These are phyloP conservation scores for Myiothlypis chrysogaster DNA, from an alignment of 2,797 vertebrate species.

Conservation along the genomic window DNA sequence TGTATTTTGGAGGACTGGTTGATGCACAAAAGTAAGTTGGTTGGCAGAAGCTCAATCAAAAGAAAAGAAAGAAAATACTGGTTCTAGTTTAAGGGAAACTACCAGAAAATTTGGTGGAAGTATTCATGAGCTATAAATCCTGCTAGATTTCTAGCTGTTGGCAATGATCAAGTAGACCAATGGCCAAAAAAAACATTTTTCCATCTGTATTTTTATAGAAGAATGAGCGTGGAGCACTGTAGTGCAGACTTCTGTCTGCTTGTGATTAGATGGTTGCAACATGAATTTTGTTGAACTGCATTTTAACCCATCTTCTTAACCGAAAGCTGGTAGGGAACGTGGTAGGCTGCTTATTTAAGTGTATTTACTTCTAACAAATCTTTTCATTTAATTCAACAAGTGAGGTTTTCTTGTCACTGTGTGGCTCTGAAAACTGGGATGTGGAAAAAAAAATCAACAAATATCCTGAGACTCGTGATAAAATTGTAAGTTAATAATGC, in stretches of 20 bases:
- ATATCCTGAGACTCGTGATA: background rate
- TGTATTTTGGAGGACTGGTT: constrained; percentile 13
- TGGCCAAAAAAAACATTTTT: constrained; percentile 51
- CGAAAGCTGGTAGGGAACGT: background rate
- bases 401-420: background rate
- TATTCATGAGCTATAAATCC: constrained; percentile 29
- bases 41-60: constrained; percentile 11
- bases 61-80: constrained; percentile 29
- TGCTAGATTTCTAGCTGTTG: constrained; percentile 18
- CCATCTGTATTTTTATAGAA: constrained; percentile 47
- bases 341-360: background rate
- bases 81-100: constrained; percentile 37
- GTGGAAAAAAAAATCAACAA: background rate
- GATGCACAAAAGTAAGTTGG: constrained; percentile 11
- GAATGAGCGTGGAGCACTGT: background rate
- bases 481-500: background rate
- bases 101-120: constrained; percentile 39
- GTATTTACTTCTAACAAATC: background rate
- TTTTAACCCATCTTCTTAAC: background rate
- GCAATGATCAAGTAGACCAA: constrained; percentile 23
- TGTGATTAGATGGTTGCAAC: background rate
- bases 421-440: background rate
- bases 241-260: constrained; percentile 20
- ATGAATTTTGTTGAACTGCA: background rate
- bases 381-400: background rate